Evolutionary conservation across 2,113 vertebrate genomes (phyloP).

Genomic region (Pseudorectes ferrugineus): DNA sequence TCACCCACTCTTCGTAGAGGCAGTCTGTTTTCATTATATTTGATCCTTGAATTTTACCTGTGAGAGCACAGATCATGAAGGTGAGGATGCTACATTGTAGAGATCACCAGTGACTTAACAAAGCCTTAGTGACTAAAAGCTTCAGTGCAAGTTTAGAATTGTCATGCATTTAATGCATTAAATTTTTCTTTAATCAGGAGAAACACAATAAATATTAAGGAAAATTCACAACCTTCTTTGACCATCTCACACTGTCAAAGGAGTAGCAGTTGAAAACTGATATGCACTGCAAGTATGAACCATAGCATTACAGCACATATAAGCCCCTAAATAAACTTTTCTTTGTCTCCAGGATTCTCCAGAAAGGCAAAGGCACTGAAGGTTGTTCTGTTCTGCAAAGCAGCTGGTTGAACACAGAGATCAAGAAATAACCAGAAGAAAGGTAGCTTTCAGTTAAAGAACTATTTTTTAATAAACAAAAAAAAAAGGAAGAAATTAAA

Average conservation of each 20-base stretch:
- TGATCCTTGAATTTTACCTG: background rate
- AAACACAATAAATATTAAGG: background rate
- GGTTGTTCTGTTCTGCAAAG: background rate
- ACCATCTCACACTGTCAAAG: background rate
- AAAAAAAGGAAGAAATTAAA: background rate
- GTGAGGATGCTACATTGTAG: background rate
- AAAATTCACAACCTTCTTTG: background rate
- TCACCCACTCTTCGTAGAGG: background rate
- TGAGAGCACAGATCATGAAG: background rate
- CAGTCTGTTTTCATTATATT: background rate
- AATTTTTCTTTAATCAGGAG: background rate
- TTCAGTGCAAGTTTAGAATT: background rate
- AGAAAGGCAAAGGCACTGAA: background rate
- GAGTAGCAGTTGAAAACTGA: background rate
- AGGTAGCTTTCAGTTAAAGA: background rate
- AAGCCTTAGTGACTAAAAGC: background rate
- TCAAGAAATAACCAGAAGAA: background rate
- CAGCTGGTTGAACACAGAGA: background rate
- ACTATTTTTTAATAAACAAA: background rate
- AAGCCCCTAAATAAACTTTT: background rate
- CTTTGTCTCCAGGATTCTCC: background rate
- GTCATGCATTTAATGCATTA: background rate
- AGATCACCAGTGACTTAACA: background rate
- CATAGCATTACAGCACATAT: background rate
- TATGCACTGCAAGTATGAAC: background rate